A percentile compares a stretch with the other conserved stretches of the same genome.
phyloP scores from a whole-genome alignment of 2,113 vertebrate genomes.

The Suncus etruscus region DNA sequence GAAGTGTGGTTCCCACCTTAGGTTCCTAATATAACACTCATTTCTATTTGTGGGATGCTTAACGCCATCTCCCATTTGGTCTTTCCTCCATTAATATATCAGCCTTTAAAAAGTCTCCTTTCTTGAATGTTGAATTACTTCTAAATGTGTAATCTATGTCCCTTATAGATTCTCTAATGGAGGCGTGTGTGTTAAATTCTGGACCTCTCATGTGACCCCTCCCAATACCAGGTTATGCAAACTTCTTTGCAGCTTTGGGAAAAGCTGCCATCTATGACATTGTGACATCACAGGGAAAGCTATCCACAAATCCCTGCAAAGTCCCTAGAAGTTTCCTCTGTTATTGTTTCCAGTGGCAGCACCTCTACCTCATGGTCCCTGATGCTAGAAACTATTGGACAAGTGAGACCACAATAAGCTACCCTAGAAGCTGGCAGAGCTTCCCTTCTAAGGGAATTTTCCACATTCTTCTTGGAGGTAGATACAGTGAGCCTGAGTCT shows the following conservation, averaged over 20 bases:
- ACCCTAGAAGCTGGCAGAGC: not conserved
- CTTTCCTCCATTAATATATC: not conserved
- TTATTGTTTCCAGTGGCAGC: not conserved
- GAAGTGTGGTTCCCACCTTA: constrained; percentile 29
- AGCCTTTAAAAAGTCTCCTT: not conserved
- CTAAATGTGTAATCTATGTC: not conserved
- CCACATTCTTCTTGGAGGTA: not conserved
- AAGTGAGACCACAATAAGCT: not conserved
- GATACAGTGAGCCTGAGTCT: not conserved
- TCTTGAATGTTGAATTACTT: not conserved
- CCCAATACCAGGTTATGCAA: not conserved
- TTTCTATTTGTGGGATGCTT: constrained; percentile 15
- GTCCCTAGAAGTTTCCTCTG: not conserved
- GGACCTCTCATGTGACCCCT: not conserved
- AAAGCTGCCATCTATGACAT: not conserved
- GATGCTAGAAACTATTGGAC: no score
- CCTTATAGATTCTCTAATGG: not conserved
- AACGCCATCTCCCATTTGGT: not conserved
- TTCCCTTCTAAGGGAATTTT: not conserved
- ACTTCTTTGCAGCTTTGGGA: not conserved
- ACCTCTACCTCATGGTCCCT: not conserved
- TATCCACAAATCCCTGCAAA: not conserved
- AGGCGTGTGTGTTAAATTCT: not conserved
- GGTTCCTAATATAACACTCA: constrained; percentile 43
- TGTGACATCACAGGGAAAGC: accelerated